A percentile compares a stretch with the other conserved stretches of the same genome.
Conservation (phyloP, 2,888 invertebrate species). For the Branchellion lobata region DNA sequence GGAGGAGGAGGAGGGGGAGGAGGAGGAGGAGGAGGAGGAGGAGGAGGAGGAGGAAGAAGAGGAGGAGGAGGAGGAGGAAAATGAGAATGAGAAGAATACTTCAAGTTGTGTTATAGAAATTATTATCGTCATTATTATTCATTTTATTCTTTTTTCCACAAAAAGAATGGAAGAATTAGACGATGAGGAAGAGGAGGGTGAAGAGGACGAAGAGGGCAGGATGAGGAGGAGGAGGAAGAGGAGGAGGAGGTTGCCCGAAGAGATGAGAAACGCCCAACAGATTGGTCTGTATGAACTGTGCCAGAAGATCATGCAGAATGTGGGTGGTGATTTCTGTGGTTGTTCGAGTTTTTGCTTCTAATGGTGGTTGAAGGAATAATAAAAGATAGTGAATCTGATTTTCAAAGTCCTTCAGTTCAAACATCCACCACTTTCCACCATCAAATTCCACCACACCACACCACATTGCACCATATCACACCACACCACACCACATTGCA, state of each 20-base stretch:
- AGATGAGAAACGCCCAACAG: background rate
- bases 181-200: too few species aligned
- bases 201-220: background rate
- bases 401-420: too few species aligned
- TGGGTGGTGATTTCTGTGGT: background rate
- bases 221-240: background rate
- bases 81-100: constrained; percentile 23
- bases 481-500: too few species aligned
- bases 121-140: too few species aligned
- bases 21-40: constrained; percentile 30
- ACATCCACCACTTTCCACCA: too few species aligned
- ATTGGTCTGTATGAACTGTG: background rate
- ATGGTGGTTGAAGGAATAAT: too few species aligned
- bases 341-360: too few species aligned
- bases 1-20: constrained; percentile 35
- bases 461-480: too few species aligned
- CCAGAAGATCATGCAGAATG: background rate
- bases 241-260: background rate
- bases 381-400: too few species aligned
- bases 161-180: too few species aligned
- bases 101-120: background rate
- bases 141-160: too few species aligned
- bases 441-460: too few species aligned
- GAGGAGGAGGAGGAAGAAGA: constrained; percentile 34
- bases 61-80: constrained; percentile 25